Percentiles rank a stretch among this genome's conserved stretches.
Evolutionary conservation across 2,797 vertebrate genomes (phyloP).

Genomic region (Trematomus bernacchii): DNA sequence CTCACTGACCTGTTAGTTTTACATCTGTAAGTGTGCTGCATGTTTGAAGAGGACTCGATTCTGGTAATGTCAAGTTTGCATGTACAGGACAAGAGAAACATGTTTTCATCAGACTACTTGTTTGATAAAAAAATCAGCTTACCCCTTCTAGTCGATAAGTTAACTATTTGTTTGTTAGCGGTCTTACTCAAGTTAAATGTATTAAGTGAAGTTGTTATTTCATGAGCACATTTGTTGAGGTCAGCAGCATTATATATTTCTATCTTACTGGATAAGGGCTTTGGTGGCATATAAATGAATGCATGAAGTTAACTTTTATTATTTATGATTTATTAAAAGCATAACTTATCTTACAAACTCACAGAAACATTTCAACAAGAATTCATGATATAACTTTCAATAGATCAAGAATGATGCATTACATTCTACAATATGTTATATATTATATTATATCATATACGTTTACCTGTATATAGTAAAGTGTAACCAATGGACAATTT

Average conservation of each 20-base stretch:
- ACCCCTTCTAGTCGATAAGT: too few relatives aligned
- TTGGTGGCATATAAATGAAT: neutral
- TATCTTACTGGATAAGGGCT: too few relatives aligned
- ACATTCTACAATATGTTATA: neutral
- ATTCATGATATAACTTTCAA: neutral
- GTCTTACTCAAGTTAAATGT: too few relatives aligned
- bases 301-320: neutral
- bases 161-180: too few relatives aligned
- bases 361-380: neutral
- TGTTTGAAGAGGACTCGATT: constrained; percentile 7
- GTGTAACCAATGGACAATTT: too few relatives aligned
- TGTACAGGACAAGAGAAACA: neutral
- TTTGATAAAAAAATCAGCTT: constrained; percentile 11
- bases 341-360: neutral
- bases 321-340: neutral
- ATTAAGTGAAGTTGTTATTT: too few relatives aligned
- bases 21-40: constrained; percentile 18
- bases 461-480: neutral
- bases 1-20: constrained; percentile 27
- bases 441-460: neutral
- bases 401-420: constrained; percentile 8
- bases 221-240: too few relatives aligned
- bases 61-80: neutral
- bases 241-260: too few relatives aligned
- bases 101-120: neutral